These are phyloP conservation scores for Tychaedon coryphoeus DNA, from an alignment of 2,113 vertebrate genomes.

Conservation along the genomic window DNA sequence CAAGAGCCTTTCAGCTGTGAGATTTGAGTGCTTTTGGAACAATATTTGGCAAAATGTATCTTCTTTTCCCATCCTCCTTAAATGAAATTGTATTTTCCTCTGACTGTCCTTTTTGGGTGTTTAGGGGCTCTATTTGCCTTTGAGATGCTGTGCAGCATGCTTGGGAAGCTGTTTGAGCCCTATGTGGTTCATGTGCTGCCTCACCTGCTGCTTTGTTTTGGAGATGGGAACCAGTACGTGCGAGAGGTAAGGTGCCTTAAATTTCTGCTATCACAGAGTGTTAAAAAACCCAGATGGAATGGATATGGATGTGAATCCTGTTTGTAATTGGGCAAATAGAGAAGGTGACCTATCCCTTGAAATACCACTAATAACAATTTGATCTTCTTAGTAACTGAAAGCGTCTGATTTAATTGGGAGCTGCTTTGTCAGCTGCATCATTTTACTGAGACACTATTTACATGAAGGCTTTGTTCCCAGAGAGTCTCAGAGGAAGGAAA, in stretches of 20 bases:
- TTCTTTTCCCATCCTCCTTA: background rate
- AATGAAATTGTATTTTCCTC: background rate
- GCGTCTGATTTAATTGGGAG: background rate
- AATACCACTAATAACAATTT: background rate
- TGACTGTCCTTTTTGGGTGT: background rate
- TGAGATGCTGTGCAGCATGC: constrained; percentile 98
- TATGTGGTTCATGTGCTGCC: constrained; percentile 97
- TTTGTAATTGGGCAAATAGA: background rate
- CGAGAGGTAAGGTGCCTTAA: constrained; percentile 86
- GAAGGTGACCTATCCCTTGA: background rate
- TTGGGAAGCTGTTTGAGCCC: constrained; percentile 96
- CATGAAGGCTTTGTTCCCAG: background rate
- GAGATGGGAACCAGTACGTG: constrained; percentile 97
- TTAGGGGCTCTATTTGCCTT: constrained; percentile 95
- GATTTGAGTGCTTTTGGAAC: background rate
- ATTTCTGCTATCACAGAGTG: background rate
- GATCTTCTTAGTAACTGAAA: background rate
- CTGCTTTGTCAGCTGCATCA: background rate
- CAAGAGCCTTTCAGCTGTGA: background rate
- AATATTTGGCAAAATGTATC: background rate
- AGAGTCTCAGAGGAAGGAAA: background rate
- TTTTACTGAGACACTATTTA: background rate
- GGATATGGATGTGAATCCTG: background rate
- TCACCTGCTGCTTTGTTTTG: constrained; percentile 94
- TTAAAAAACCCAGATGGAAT: background rate